Conservation (phyloP, 2,113 vertebrate genomes). For the Himantopus leucocephalus region DNA sequence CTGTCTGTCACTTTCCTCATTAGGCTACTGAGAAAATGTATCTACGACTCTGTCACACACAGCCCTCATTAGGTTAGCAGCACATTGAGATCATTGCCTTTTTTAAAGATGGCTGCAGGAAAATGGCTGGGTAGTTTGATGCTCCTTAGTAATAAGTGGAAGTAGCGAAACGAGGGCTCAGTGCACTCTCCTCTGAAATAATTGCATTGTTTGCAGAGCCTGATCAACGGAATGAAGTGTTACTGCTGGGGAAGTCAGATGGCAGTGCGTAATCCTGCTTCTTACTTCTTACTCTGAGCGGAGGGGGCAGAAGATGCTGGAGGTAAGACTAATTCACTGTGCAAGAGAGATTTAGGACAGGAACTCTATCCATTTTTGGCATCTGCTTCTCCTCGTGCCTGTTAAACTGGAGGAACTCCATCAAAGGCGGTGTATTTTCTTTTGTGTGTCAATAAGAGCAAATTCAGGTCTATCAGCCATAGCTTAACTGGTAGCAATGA, state of each 20-base stretch:
- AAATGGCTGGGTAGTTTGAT: slow-evolving; percentile 56
- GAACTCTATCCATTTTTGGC: not conserved
- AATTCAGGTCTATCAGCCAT: not conserved
- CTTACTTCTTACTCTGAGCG: not conserved
- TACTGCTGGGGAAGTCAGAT: not conserved
- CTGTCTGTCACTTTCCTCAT: slow-evolving; percentile 83
- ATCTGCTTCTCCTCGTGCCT: not conserved
- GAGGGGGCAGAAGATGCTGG: not conserved
- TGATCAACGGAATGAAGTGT: not conserved
- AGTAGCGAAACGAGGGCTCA: slow-evolving; percentile 66
- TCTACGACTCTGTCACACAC: slow-evolving; percentile 72
- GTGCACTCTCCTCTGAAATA: slow-evolving; percentile 68
- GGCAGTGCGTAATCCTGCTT: not conserved
- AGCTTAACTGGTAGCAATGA: not conserved
- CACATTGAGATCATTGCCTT: slow-evolving; percentile 71
- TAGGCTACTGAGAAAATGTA: slow-evolving; percentile 79
- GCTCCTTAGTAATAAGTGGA: slow-evolving; percentile 64
- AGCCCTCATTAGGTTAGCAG: slow-evolving; percentile 76
- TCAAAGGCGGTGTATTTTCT: not conserved
- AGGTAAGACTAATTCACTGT: not conserved
- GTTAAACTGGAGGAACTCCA: not conserved
- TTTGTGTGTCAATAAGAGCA: not conserved
- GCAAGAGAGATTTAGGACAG: not conserved
- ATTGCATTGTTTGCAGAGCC: slow-evolving; percentile 69
- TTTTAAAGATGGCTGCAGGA: slow-evolving; percentile 75